These are phyloP conservation scores for Meloe dianella DNA, from an alignment of 2,888 invertebrate genomes.

Conservation along the genomic window DNA sequence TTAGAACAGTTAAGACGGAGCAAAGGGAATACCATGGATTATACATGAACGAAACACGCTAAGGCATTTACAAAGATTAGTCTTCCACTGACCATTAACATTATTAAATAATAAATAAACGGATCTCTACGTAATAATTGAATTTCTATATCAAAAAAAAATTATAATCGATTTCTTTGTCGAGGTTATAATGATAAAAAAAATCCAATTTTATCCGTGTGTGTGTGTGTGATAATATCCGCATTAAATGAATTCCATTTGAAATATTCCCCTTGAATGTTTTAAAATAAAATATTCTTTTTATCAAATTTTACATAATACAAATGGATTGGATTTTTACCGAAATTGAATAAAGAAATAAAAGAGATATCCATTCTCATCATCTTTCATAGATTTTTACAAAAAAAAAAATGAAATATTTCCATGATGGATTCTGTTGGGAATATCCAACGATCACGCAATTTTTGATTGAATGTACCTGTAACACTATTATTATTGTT, in stretches of 20 bases:
- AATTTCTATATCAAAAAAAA: neutral
- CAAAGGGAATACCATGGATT: constrained; percentile 19
- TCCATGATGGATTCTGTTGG: neutral
- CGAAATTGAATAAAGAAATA: neutral
- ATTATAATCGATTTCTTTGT: neutral
- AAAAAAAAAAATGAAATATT: neutral
- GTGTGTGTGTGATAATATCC: constrained; percentile 2
- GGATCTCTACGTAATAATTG: neutral
- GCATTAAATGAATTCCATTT: neutral
- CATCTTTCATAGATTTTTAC: neutral
- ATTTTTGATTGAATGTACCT: neutral
- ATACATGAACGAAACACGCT: constrained; percentile 17
- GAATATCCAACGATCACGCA: neutral
- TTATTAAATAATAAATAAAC: neutral
- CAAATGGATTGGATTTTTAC: constrained; percentile 6
- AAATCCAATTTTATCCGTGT: neutral
- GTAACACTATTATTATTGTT: neutral
- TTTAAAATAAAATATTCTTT: neutral
- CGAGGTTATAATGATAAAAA: neutral
- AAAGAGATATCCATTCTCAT: neutral
- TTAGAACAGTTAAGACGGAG: neutral
- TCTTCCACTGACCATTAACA: neutral
- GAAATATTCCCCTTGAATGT: neutral
- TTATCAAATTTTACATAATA: neutral
- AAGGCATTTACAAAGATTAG: neutral